Evolutionary conservation across 1,140 invertebrate genomes (phyloP).

Genomic region (Drepana arcuata): DNA sequence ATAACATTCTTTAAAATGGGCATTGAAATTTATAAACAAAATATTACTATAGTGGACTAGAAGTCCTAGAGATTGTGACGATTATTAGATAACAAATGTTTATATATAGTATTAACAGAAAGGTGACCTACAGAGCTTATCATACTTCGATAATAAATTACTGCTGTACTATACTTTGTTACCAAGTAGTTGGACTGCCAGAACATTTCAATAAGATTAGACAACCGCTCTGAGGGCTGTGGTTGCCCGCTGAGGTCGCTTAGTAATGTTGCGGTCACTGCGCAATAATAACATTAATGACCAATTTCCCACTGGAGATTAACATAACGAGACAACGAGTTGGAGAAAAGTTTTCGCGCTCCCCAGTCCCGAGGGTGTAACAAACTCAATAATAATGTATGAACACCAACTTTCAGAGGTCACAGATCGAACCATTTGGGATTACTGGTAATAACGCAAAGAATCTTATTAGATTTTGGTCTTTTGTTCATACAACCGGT

Average conservation of each 20-base stretch:
- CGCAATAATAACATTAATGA: constrained; percentile 14
- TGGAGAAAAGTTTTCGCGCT: constrained; percentile 24
- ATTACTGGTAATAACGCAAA: background rate
- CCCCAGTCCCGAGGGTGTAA: constrained; percentile 7
- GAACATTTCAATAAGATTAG: no score
- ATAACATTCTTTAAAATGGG: no score
- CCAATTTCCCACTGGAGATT: constrained; percentile 16
- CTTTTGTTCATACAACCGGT: background rate
- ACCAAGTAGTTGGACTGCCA: no score
- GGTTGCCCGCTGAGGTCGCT: constrained; percentile 5
- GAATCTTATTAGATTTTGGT: background rate
- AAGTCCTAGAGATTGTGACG: no score
- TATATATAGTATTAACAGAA: no score
- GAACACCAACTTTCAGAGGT: constrained; percentile 15
- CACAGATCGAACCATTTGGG: constrained; percentile 6
- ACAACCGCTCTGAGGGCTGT: no score
- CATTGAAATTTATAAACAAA: no score
- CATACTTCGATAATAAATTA: no score
- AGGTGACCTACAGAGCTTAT: no score
- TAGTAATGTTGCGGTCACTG: constrained; percentile 10
- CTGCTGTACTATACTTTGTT: no score
- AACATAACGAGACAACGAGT: constrained; percentile 30
- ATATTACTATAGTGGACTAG: no score
- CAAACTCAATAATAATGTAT: constrained; percentile 19
- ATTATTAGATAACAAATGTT: no score